Base-by-base conservation (phyloP, 2,888 invertebrate species). In the Drosophila putrida region DNA sequence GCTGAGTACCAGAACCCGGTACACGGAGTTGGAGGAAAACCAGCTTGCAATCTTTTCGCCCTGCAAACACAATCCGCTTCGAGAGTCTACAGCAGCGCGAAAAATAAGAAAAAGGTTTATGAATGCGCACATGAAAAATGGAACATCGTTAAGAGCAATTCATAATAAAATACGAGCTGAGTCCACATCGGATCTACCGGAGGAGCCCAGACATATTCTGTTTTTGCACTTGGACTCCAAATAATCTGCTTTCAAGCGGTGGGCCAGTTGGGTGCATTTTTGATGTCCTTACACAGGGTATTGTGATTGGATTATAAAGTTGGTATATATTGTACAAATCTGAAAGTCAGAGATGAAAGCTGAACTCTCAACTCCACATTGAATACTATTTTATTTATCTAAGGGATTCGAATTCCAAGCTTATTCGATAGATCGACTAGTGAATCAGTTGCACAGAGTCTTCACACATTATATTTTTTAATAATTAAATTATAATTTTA, bases 81-180 rank as follows among this genome's bases (percentile, higher is more conserved):
- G 33, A 59, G 63, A 65, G 59, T 68, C 75, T 49, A 68, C 80
- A 67, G 63, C 64, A 66, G 64, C 53, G 73, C 31, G 20, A 62
- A 41, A 75, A 73, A 74, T 71, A 62, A 71, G 71, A 69, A 79
- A 86, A 91, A 81, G 90, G 81, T 90, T 90, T 92, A 92, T 91
- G 91, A 91, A 91, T 90, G 91, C 90, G 88, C 90, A 90, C 81
- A 91, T 91, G 92, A 91, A 90, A 92, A 90, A 91, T 91, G 91
- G 84, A 90, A 87, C 90, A 92, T 92, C 91, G 91, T 91, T 91
- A 91, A 91, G 91, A 88, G 91, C 92, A 91, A 91, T 92, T 92
- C 91, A 92, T 91, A 91, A 91, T 91, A 90, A 91, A 91, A 91
- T 87, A 89, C 82, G 79, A 78, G 80, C 62, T 51, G 70, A 65